phyloP scores from a whole-genome alignment of 2,113 vertebrate genomes.

The Ailuropoda melanoleuca region DNA sequence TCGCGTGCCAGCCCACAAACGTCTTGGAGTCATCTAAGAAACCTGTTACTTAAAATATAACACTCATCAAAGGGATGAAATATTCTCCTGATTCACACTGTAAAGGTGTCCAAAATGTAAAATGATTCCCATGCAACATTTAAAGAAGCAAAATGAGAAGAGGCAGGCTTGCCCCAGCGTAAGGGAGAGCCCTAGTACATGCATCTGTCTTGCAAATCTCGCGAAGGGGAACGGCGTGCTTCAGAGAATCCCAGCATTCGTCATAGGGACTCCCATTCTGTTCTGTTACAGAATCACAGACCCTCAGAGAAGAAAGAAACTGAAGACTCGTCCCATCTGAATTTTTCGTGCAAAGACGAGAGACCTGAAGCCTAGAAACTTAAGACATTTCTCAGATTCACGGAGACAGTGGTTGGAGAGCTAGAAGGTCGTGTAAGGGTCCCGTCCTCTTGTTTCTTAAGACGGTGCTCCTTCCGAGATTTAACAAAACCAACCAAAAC shows the following conservation, averaged over 20 bases:
- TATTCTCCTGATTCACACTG: neutral
- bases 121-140: neutral
- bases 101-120: neutral
- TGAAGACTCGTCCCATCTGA: fast-evolving
- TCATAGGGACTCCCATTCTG: no score
- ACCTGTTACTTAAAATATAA: no score
- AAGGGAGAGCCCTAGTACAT: fast-evolving
- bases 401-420: no score
- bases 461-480: fast-evolving
- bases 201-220: neutral
- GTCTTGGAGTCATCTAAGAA: fast-evolving
- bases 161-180: fast-evolving
- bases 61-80: neutral
- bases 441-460: neutral
- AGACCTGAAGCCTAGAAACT: fast-evolving
- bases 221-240: fast-evolving
- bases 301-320: neutral
- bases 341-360: fast-evolving
- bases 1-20: fast-evolving
- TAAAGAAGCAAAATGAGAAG: neutral
- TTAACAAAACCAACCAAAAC: neutral
- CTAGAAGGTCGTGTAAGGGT: fast-evolving
- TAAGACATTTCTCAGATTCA: neutral
- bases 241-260: neutral
- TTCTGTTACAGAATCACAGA: no score